Percentiles rank a stretch among this genome's conserved stretches.
Evolutionary conservation across 1,140 invertebrate species (phyloP).

Genomic region (Cotesia vestalis): DNA sequence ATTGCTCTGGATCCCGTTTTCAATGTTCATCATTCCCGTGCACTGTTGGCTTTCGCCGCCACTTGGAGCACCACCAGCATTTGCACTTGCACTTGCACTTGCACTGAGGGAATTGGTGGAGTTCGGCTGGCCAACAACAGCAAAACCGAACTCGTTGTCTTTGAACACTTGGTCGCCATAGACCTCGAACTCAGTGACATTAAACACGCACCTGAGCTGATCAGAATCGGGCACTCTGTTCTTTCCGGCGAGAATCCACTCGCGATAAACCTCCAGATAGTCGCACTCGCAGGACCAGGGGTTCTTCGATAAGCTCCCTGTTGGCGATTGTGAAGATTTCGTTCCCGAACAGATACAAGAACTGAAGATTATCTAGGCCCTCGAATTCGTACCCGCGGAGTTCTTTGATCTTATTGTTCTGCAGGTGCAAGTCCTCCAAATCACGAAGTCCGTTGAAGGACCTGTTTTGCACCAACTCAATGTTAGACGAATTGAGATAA

Average conservation of each 20-base stretch:
- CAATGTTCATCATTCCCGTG: constrained; percentile 71
- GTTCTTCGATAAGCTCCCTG: constrained; percentile 76
- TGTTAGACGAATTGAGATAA: constrained; percentile 85
- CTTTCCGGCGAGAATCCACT: constrained; percentile 75
- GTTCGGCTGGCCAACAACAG: constrained; percentile 39
- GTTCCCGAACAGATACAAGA: constrained; percentile 75
- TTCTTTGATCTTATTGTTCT: constrained; percentile 79
- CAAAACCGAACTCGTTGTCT: constrained; percentile 70
- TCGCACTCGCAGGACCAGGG: constrained; percentile 90
- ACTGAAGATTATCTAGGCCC: constrained; percentile 71
- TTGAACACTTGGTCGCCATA: constrained; percentile 69
- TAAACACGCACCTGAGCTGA: constrained; percentile 72
- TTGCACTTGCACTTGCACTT: too few relatives aligned
- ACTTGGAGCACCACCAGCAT: constrained; percentile 27
- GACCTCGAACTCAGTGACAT: constrained; percentile 68
- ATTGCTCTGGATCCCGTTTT: constrained; percentile 75
- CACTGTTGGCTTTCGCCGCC: constrained; percentile 65
- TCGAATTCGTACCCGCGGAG: constrained; percentile 88
- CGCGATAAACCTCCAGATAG: constrained; percentile 80
- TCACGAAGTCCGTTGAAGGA: constrained; percentile 89
- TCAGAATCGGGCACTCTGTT: constrained; percentile 71
- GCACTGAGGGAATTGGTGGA: too few relatives aligned
- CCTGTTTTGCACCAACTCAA: constrained; percentile 86
- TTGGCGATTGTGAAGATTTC: constrained; percentile 78
- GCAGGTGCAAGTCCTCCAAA: constrained; percentile 82